A percentile compares a stretch with the other conserved stretches of the same genome.
phyloP scores from a whole-genome alignment of 1,140 invertebrate species.

The Tachypleus tridentatus region DNA sequence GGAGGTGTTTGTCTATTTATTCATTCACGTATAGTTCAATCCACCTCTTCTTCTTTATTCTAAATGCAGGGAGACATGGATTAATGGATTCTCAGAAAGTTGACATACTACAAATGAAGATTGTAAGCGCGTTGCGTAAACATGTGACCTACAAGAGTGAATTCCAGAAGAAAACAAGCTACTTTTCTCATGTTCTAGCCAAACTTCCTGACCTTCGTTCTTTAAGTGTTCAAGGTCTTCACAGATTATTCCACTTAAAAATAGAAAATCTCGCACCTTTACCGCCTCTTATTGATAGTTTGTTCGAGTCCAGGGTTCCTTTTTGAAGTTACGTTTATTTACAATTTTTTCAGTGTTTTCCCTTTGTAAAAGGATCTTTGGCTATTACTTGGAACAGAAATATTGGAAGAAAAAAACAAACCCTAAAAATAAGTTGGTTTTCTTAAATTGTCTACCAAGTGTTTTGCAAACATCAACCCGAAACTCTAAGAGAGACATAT shows the following conservation, averaged over 20 bases:
- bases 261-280: conserved; percentile 80
- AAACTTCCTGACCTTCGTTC: conserved; percentile 82
- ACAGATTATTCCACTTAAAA: conserved; percentile 86
- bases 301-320: conserved; percentile 85
- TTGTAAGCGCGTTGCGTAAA: conserved; percentile 78
- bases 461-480: too few species aligned
- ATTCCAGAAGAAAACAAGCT: conserved; percentile 72
- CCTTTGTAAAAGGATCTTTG: too few species aligned
- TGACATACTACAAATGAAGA: conserved; percentile 87
- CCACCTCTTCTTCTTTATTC: too few species aligned
- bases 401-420: too few species aligned
- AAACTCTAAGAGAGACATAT: too few species aligned
- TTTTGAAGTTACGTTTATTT: conserved; percentile 43
- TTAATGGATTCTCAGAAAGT: conserved; percentile 78
- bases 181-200: conserved; percentile 80
- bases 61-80: conserved; percentile 70
- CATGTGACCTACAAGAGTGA: conserved; percentile 86
- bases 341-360: too few species aligned
- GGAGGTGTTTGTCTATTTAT: too few species aligned
- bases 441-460: too few species aligned
- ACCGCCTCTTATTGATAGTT: conserved; percentile 80
- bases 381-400: too few species aligned
- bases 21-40: too few species aligned
- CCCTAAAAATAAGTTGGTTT: too few species aligned
- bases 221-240: conserved; percentile 79